phyloP scores from a whole-genome alignment of 2,888 invertebrate genomes.

The Leptinotarsa peninsularis region DNA sequence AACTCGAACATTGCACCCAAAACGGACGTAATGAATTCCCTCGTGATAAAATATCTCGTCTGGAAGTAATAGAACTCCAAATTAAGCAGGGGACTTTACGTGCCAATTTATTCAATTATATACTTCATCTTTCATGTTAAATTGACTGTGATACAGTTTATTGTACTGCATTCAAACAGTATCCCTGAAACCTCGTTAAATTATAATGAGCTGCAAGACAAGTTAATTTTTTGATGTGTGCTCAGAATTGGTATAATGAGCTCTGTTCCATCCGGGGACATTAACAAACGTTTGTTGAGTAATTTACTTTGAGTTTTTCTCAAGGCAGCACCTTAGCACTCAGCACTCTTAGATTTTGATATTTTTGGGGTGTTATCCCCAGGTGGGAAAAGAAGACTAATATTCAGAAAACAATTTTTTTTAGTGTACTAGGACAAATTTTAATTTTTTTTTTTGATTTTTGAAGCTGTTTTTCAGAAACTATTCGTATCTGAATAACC shows the following conservation, averaged over 20 bases:
- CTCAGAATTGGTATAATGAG: background rate
- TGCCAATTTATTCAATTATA: constrained; percentile 58
- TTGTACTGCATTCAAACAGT: constrained; percentile 35
- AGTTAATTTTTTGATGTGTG: constrained; percentile 11
- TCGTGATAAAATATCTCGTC: constrained; percentile 52
- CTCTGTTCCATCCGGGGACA: background rate
- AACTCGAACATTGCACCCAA: constrained; percentile 6
- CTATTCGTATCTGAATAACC: no score
- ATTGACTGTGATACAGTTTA: constrained; percentile 40
- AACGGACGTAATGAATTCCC: constrained; percentile 35
- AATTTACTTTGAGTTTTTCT: background rate
- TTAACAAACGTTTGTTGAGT: background rate
- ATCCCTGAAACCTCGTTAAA: constrained; percentile 35
- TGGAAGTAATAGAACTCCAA: constrained; percentile 56
- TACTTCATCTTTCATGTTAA: constrained; percentile 54
- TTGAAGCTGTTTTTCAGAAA: no score
- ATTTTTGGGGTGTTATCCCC: no score
- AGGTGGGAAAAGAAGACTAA: no score
- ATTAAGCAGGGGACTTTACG: constrained; percentile 50
- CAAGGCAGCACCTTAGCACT: background rate
- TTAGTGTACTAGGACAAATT: no score
- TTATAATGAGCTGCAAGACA: constrained; percentile 38
- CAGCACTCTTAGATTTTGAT: no score
- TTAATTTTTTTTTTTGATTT: no score
- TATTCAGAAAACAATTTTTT: no score